Conservation (phyloP, 1,140 invertebrate species). For the Samia ricini region DNA sequence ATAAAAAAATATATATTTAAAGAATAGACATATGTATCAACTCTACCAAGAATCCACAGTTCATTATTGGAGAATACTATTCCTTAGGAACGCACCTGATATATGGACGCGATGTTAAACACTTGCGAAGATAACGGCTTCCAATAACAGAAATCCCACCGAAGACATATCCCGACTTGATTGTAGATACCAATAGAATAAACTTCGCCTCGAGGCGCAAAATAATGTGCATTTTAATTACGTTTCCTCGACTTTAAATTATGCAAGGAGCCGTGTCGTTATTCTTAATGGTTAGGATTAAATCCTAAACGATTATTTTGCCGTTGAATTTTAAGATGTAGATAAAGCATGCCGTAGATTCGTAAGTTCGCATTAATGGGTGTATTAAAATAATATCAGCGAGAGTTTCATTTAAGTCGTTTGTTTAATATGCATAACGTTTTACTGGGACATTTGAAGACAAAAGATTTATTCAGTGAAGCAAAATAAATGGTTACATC, state of each 20-base stretch:
- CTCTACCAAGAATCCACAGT: not conserved
- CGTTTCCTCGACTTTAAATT: slow-evolving; percentile 40
- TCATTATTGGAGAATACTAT: not conserved
- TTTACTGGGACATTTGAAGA: not conserved
- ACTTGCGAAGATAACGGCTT: slow-evolving; percentile 25
- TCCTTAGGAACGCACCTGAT: not conserved
- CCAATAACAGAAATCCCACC: slow-evolving; percentile 22
- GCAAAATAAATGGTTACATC: too few relatives aligned
- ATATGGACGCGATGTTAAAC: not conserved
- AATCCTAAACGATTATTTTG: slow-evolving; percentile 42
- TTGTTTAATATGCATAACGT: not conserved
- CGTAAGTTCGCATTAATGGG: slow-evolving; percentile 7
- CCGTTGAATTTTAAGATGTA: slow-evolving; percentile 25
- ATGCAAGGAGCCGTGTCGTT: slow-evolving; percentile 43
- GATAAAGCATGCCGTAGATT: slow-evolving; percentile 15
- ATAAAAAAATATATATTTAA: too few relatives aligned
- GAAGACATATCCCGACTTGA: slow-evolving; percentile 19
- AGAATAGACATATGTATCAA: too few relatives aligned
- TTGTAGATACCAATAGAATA: slow-evolving; percentile 50
- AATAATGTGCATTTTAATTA: slow-evolving; percentile 62
- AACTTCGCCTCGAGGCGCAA: slow-evolving; percentile 32
- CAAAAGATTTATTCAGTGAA: not conserved
- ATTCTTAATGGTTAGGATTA: slow-evolving; percentile 49
- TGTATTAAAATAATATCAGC: not conserved
- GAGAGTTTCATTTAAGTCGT: slow-evolving; percentile 4